These are phyloP conservation scores for Ammospiza maritima DNA, from an alignment of 2,797 vertebrate species.

Conservation along the genomic window DNA sequence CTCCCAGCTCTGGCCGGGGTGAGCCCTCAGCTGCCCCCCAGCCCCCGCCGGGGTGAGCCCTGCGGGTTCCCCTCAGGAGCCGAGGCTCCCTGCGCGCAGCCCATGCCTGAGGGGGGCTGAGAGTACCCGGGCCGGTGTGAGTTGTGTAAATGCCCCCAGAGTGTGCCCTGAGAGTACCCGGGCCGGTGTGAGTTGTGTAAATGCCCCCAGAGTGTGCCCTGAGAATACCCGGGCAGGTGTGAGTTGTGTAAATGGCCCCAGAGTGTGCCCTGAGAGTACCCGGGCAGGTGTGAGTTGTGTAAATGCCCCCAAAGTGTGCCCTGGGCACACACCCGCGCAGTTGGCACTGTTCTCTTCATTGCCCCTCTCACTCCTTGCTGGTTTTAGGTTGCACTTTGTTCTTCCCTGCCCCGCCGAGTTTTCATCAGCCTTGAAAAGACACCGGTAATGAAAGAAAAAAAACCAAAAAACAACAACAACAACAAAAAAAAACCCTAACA, in stretches of 20 bases:
- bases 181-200: too few species aligned
- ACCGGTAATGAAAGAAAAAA: not conserved
- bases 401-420: not conserved
- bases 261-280: rapidly evolving
- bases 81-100: too few species aligned
- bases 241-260: too few species aligned
- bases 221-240: too few species aligned
- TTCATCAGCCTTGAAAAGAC: not conserved
- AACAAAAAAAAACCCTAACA: too few species aligned
- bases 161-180: too few species aligned
- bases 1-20: too few species aligned
- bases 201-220: rapidly evolving
- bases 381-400: not conserved
- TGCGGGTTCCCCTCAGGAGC: not conserved
- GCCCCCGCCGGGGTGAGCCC: too few species aligned
- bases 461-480: too few species aligned
- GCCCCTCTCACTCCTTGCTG: rapidly evolving
- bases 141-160: too few species aligned
- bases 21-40: too few species aligned
- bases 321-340: rapidly evolving
- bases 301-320: rapidly evolving
- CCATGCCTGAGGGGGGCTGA: rapidly evolving
- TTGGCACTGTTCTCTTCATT: rapidly evolving
- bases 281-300: too few species aligned
- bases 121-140: rapidly evolving